Evolutionary conservation across 1,140 invertebrate species (phyloP).

Genomic region (Thaumetopoea pityocampa): DNA sequence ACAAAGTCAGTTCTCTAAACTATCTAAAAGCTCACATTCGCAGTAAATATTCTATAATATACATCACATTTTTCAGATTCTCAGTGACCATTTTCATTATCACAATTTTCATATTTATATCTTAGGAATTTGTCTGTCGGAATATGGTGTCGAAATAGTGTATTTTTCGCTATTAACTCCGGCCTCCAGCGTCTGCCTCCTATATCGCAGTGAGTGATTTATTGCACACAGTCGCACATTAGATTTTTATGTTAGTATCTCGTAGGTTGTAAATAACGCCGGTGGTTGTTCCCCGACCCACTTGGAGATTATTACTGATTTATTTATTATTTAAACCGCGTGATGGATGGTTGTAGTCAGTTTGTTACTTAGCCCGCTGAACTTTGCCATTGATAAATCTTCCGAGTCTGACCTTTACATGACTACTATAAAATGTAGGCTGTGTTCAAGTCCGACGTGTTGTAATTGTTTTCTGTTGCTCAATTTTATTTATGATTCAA

Average conservation of each 20-base stretch:
- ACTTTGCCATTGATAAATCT: constrained; percentile 8
- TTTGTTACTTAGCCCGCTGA: constrained; percentile 7
- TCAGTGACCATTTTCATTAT: too few relatives aligned
- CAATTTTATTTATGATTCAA: constrained; percentile 14
- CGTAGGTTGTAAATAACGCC: constrained; percentile 45
- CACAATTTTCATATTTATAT: constrained; percentile 7
- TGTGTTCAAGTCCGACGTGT: constrained; percentile 7
- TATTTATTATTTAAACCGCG: constrained; percentile 50
- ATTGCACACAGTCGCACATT: constrained; percentile 45
- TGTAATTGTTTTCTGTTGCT: constrained; percentile 6
- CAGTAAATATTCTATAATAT: too few relatives aligned
- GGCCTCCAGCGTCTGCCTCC: constrained; percentile 21
- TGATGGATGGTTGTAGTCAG: constrained; percentile 36
- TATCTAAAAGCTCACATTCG: too few relatives aligned
- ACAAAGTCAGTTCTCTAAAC: too few relatives aligned
- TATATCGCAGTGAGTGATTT: constrained; percentile 44
- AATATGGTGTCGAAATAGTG: constrained; percentile 41
- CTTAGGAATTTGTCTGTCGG: constrained; percentile 30
- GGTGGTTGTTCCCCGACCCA: constrained; percentile 23
- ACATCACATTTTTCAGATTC: too few relatives aligned
- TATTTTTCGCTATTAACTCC: constrained; percentile 50
- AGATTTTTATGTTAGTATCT: constrained; percentile 52
- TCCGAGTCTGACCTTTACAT: constrained; percentile 7
- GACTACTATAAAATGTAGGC: constrained; percentile 10
- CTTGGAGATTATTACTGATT: constrained; percentile 51